Percentiles rank a stretch among this genome's conserved stretches.
phyloP scores from a whole-genome alignment of 2,888 invertebrate species.

The Caenorhabditis afra region DNA sequence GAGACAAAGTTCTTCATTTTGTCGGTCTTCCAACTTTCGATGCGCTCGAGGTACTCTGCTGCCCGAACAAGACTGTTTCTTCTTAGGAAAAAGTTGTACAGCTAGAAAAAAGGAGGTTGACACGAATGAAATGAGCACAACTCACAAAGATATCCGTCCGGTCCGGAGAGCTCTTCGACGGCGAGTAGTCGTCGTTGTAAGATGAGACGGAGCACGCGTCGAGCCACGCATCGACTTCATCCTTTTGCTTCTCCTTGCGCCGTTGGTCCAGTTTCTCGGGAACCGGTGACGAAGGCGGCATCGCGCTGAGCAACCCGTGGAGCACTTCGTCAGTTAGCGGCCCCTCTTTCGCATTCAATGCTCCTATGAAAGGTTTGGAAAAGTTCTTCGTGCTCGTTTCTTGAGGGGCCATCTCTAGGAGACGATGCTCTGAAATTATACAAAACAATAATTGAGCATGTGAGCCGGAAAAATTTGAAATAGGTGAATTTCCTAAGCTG shows the following conservation, averaged over 20 bases:
- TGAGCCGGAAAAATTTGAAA: no score
- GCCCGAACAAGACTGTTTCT: constrained; percentile 14
- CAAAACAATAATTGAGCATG: no score
- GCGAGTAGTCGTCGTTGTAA: neutral
- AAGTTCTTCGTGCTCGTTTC: no score
- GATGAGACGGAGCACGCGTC: neutral
- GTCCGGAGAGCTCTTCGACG: neutral
- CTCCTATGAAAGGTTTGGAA: no score
- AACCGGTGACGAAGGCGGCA: no score
- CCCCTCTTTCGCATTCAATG: neutral
- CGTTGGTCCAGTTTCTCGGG: neutral
- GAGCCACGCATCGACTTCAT: constrained; percentile 11
- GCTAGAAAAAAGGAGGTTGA: constrained; percentile 2
- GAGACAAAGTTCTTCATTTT: constrained; percentile 20
- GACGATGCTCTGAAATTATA: no score
- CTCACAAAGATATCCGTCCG: constrained; percentile 27
- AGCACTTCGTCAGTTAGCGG: constrained; percentile 16
- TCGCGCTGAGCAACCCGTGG: neutral
- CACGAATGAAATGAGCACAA: neutral
- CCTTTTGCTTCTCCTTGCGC: neutral
- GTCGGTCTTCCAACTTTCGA: constrained; percentile 27
- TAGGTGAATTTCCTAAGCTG: no score
- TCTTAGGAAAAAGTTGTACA: constrained; percentile 39
- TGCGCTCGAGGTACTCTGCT: constrained; percentile 14
- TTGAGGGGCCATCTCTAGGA: no score